Evolutionary conservation across 2,888 invertebrate genomes (phyloP).

Genomic region (Unio pictorum): DNA sequence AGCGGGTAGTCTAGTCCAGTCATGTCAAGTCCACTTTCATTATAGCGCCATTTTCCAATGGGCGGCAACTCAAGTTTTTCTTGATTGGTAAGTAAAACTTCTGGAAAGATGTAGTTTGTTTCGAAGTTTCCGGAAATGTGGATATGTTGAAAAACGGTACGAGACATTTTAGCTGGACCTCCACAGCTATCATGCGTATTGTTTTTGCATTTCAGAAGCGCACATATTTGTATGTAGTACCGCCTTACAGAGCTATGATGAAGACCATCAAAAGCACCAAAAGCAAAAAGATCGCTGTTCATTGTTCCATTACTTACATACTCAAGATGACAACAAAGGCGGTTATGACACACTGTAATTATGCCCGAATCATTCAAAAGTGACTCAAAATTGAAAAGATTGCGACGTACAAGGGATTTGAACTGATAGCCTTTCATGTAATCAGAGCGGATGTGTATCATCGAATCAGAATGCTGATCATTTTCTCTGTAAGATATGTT

Average conservation of each 20-base stretch:
- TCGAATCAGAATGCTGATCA: not conserved
- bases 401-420: constrained; percentile 32
- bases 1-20: not conserved
- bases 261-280: constrained; percentile 57
- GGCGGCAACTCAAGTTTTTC: constrained; percentile 20
- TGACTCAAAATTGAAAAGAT: constrained; percentile 38
- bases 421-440: constrained; percentile 13
- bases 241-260: constrained; percentile 42
- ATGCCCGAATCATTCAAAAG: constrained; percentile 15
- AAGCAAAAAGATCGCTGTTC: constrained; percentile 35
- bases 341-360: constrained; percentile 39
- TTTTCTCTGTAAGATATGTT: not conserved
- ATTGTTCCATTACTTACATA: constrained; percentile 21
- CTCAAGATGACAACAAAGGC: constrained; percentile 43
- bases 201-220: constrained; percentile 46
- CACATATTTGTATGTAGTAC: constrained; percentile 55
- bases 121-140: constrained; percentile 32
- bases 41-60: constrained; percentile 20
- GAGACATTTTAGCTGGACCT: constrained; percentile 14
- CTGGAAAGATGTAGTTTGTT: constrained; percentile 43
- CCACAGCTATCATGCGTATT: constrained; percentile 35
- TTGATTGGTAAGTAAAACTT: constrained; percentile 32
- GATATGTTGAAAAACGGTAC: constrained; percentile 29
- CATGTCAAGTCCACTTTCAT: constrained; percentile 1
- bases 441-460: not conserved